Evolutionary conservation across 2,888 invertebrate species (phyloP).

Genomic region (Drosophila paramelanica): DNA sequence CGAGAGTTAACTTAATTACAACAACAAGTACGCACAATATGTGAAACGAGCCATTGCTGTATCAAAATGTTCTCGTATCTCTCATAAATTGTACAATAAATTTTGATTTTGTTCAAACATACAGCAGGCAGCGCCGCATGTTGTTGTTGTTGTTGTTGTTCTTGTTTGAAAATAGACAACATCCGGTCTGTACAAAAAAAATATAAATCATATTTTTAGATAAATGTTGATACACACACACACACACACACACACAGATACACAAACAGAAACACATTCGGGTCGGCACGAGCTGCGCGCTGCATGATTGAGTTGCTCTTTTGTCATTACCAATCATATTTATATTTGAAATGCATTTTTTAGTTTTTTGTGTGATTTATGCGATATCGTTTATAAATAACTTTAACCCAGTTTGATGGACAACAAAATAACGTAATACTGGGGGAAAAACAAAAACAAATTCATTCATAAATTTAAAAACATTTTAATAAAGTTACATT

Average conservation of each 20-base stretch:
- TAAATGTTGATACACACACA: conserved; percentile 64
- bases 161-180: conserved; percentile 81
- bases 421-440: background rate
- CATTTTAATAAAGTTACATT: too few species aligned
- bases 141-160: conserved; percentile 49
- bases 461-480: background rate
- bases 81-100: conserved; percentile 54
- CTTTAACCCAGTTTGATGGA: conserved; percentile 2
- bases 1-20: conserved; percentile 30
- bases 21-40: conserved; percentile 26
- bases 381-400: background rate
- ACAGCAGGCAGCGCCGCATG: conserved; percentile 27
- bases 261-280: background rate
- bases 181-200: conserved; percentile 79
- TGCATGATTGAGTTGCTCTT: conserved; percentile 60
- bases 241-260: conserved; percentile 8
- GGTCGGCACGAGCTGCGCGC: conserved; percentile 10
- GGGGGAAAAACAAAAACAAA: background rate
- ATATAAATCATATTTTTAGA: conserved; percentile 80
- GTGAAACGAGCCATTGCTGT: conserved; percentile 20
- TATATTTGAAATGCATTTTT: conserved; percentile 31
- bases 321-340: conserved; percentile 41
- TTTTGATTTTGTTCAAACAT: conserved; percentile 56
- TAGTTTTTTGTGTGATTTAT: background rate
- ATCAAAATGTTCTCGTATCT: conserved; percentile 51